phyloP scores from a whole-genome alignment of 2,797 vertebrate genomes.

The Acestrorhynchus altus region DNA sequence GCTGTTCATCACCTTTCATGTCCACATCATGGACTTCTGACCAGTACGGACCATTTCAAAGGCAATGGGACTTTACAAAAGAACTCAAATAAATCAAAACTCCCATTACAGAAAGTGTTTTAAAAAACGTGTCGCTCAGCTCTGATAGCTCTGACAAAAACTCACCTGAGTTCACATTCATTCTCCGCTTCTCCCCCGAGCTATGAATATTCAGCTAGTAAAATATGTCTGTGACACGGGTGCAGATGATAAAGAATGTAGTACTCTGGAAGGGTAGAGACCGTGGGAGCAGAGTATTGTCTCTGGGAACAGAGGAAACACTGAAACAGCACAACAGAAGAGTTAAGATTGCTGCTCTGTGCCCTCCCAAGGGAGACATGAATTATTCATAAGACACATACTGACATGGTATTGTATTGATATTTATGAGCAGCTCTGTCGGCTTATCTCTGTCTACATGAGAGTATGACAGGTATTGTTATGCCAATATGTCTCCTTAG shows the following conservation, averaged over 20 bases:
- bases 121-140: not conserved
- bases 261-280: not conserved
- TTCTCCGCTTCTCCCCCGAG: not conserved
- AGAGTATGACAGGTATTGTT: conserved; percentile 25
- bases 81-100: conserved; percentile 3
- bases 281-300: not conserved
- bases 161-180: not conserved
- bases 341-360: conserved; percentile 15
- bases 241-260: conserved; percentile 39
- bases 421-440: conserved; percentile 45
- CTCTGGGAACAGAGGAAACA: conserved; percentile 6
- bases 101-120: not conserved
- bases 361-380: not conserved
- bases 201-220: conserved; percentile 41
- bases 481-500: conserved; percentile 38
- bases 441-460: conserved; percentile 16
- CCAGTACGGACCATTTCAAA: not conserved
- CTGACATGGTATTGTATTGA: conserved; percentile 42
- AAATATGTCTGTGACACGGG: conserved; percentile 18
- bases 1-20: not conserved
- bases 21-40: not conserved
- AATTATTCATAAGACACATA: conserved; percentile 25
- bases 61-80: not conserved
- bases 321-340: conserved; percentile 20
- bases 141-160: not conserved